Evolutionary conservation across 2,113 vertebrate genomes (phyloP), one percentile per base, ranked within the genome.

Genomic region (Zingel zingel): DNA sequence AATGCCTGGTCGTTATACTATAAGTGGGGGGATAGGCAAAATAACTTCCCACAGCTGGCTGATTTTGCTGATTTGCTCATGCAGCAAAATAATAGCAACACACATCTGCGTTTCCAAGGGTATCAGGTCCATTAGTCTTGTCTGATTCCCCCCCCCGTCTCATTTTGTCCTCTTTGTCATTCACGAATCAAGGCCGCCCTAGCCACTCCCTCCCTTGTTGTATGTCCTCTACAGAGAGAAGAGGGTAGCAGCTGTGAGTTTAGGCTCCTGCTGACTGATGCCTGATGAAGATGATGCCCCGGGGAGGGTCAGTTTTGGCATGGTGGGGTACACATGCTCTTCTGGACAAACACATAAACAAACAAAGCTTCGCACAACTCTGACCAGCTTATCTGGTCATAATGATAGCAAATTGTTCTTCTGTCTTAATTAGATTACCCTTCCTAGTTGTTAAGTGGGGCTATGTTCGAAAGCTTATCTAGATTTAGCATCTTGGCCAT

Each of bases 81-180:
- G 80, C 87, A 88, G 89, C 84, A 90, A 86, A 74, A 89, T 76
- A 72, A 82, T 8, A 84, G 67, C 47, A 84, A 77, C 66, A 50
- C 68, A 81, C 81, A 86, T 87, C 76, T 86, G 86, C 59, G 30
- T 86, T 77, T 84, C 33, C 81, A 89, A 92, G 76, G 77, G 73
- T 85, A 91, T 87, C 62, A 53, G 67, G n/a, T 79, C 69, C 36
- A 73, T 57, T 84, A 66, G 63, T 51, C 65, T 48, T 13, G 25
- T 74, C 66, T 72, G 58, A 78, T 78, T 87, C 5, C 15, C 23
- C 13, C 39, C 57, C 33, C 56, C 21, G 51, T 77, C 78, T 84
- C 66, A 80, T 86, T 90, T 90, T 87, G 91, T 91, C 93, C 94
- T 94, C 74, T 93, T 94, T 94, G 94, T 95, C 93, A 93, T 94